These are phyloP conservation scores for Deilephila porcellus DNA, from an alignment of 2,888 invertebrate species.

Conservation along the genomic window DNA sequence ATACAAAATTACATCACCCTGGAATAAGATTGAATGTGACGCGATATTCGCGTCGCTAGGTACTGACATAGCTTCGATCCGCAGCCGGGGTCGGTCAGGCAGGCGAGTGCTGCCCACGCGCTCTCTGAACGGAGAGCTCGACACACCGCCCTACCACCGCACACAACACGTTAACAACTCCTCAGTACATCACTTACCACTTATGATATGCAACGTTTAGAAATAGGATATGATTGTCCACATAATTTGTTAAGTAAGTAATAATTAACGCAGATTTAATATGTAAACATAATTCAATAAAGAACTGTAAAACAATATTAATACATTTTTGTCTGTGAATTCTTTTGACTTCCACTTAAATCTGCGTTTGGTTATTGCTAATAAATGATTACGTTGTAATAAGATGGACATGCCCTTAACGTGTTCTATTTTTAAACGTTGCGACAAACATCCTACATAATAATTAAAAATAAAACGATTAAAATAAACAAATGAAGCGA, in stretches of 20 bases:
- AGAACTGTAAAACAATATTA: too few relatives aligned
- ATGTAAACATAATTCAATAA: neutral
- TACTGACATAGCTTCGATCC: conserved; percentile 88
- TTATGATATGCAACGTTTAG: neutral
- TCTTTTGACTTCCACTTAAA: neutral
- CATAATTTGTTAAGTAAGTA: neutral
- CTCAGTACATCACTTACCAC: neutral
- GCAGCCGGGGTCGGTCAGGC: conserved; percentile 94
- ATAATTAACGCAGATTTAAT: neutral
- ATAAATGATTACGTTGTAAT: neutral
- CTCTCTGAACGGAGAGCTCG: conserved; percentile 94
- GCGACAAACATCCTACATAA: conserved; percentile 26
- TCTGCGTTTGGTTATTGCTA: neutral
- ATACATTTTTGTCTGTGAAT: too few relatives aligned
- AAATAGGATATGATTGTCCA: neutral
- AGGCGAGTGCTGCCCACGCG: conserved; percentile 94
- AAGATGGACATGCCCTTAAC: neutral
- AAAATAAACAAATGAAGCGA: conserved; percentile 70
- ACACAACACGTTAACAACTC: conserved; percentile 66
- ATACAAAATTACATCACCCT: conserved; percentile 7
- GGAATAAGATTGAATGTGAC: neutral
- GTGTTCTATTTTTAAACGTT: conserved; percentile 31
- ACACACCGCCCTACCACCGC: conserved; percentile 82
- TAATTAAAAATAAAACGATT: conserved; percentile 38
- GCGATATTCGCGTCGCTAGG: neutral